phyloP scores from a whole-genome alignment of 2,888 invertebrate species.

The Thysanoteuthis rhombus region DNA sequence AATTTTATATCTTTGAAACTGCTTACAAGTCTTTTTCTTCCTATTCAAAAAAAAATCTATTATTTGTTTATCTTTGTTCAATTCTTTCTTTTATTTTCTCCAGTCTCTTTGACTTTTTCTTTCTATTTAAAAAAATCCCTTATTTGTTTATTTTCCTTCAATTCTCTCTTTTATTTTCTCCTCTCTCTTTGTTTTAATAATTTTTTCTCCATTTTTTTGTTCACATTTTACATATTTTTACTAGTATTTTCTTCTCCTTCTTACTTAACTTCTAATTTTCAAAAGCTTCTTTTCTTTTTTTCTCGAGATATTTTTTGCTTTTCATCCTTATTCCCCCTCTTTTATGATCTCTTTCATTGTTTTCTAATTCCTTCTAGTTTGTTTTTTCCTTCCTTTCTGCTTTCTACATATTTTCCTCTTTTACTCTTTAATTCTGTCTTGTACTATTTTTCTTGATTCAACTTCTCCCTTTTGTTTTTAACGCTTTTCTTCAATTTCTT shows the following conservation, averaged over 20 bases:
- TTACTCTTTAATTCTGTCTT: background rate
- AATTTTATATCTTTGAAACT: background rate
- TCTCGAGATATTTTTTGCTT: background rate
- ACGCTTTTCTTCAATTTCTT: rapidly evolving
- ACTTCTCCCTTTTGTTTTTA: background rate
- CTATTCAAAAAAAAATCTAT: no score
- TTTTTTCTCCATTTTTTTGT: background rate
- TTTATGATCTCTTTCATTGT: background rate
- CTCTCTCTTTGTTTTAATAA: background rate
- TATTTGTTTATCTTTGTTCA: background rate
- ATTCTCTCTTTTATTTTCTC: background rate
- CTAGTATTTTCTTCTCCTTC: background rate
- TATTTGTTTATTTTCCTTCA: background rate
- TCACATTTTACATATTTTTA: background rate
- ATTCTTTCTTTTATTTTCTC: background rate
- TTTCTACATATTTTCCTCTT: background rate
- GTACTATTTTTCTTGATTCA: background rate
- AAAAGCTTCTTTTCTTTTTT: background rate
- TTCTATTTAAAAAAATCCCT: no score
- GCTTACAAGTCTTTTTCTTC: background rate
- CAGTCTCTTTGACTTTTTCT: background rate
- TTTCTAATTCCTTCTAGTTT: background rate
- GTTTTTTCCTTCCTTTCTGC: background rate
- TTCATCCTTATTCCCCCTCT: background rate
- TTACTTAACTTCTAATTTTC: background rate